Conservation (phyloP, 2,888 invertebrate species). For the Incurvaria masculella region DNA sequence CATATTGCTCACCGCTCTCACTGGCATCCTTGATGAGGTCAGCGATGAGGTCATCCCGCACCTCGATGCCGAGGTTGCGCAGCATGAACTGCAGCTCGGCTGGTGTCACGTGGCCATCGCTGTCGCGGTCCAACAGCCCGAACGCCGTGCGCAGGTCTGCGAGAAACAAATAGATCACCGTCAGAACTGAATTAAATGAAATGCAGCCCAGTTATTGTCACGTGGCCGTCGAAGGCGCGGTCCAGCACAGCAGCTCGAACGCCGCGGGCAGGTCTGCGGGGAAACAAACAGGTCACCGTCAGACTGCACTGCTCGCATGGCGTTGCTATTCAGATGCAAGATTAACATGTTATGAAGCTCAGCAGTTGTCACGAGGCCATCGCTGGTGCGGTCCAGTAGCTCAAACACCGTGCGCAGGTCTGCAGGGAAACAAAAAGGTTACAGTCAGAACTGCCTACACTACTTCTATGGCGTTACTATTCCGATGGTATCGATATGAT, state of each 20-base stretch:
- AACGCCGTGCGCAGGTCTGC: slow-evolving; percentile 76
- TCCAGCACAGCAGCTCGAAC: too few species aligned
- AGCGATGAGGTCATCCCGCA: slow-evolving; percentile 69
- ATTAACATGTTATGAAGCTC: slow-evolving; percentile 80
- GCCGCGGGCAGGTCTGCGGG: too few species aligned
- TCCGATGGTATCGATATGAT: too few species aligned
- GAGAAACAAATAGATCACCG: slow-evolving; percentile 22
- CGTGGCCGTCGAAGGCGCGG: too few species aligned
- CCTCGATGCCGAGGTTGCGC: slow-evolving; percentile 71
- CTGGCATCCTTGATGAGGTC: slow-evolving; percentile 73
- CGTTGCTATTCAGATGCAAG: too few species aligned
- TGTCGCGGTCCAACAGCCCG: slow-evolving; percentile 71
- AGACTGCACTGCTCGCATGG: too few species aligned
- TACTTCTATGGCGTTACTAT: too few species aligned
- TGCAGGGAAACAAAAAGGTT: too few species aligned
- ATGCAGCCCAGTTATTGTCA: too few species aligned
- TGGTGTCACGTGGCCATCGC: slow-evolving; percentile 73
- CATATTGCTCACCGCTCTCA: slow-evolving; percentile 58
- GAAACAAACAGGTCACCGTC: too few species aligned
- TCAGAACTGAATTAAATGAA: too few species aligned
- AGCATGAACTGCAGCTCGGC: slow-evolving; percentile 77
- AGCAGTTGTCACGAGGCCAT: slow-evolving; percentile 70
- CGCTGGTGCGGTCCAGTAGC: slow-evolving; percentile 72
- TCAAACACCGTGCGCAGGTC: slow-evolving; percentile 77
- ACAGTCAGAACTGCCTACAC: too few species aligned